Base-by-base conservation (phyloP, 35 echinoderm and acorn worm genomes). In the Strongylocentrotus purpuratus region DNA sequence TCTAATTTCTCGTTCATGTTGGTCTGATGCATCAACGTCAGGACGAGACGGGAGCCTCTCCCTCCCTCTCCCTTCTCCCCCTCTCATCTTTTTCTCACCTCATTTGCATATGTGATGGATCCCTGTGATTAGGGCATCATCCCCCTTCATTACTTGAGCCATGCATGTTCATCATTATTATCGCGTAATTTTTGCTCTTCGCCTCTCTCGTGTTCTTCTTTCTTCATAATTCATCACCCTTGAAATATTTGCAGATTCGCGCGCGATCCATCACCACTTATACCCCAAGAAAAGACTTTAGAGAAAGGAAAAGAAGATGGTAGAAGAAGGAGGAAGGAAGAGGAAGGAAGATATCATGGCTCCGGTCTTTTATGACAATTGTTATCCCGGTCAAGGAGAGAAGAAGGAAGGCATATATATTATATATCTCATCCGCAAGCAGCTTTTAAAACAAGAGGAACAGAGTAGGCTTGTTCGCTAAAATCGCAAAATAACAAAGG, bases 141-240 rank as follows among this genome's bases (percentile, higher is more conserved):
- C 87, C 87, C 87, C 87, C 45, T 89, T 46, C 87, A 89, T 89
- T 89, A 89, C 87, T 89, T 89, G 32, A 46, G 45, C 87, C 33
- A 89, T 89, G 32, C 87, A 89, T 89, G 87, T 89, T 89, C 87
- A 89, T 89, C 87, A 89, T 89, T 89, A 89, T 89, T 89, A 89
- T 89, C 87, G 87, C 87, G 87, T 89, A 89, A 89, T 89, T 46
- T 89, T 89, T 89, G 33, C 45, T 89, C 87, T 89, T 89, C 87
- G 12, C 45, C 87, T 89, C 45, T 46, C 45, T 10, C 87, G 32
- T 89, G 87, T 89, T 46, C 87, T 35, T 87, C 86, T 46, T 9
- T 33, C 87, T 89, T 89, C 87, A 89, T 89, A 89, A 89, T 89
- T 89, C 87, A 89, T 89, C 87, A 89, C 87, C 87, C 87, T 89